Evolutionary conservation across 2,888 invertebrate genomes (phyloP), one percentile per base, ranked within the genome.

Genomic region (Biston stratarius): DNA sequence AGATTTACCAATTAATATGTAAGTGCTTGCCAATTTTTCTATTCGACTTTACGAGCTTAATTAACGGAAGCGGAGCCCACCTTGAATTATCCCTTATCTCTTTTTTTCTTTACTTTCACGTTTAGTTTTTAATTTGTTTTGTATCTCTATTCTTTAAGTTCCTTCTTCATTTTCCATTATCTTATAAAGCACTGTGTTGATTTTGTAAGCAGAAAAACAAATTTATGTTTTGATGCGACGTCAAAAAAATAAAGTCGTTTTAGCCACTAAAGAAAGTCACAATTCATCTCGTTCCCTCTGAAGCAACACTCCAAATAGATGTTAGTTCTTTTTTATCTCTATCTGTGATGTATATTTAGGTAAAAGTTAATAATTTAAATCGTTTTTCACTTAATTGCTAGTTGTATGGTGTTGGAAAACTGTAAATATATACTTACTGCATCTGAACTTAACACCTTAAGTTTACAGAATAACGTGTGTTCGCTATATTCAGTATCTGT

Each of bases 261-360:
- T 56, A 55, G 44, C 56, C 60, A 33, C 59, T 48, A 48, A 40
- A 58, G 40, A 49, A 34, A 45, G 49, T 55, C 60, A 61, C 61
- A 49, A 53, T 64, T 58, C 42, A n/a, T 40, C 14, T 44, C 33
- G 49, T 48, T 36, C 24, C 59, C 33, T 7, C 42, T 36, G 52
- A 57, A 62, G 15, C 71, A 71, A 69, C 64, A 58, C 52, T 42
- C 71, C 61, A 74, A 74, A 82, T 83, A 82, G 75, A 72, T 79
- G 74, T 77, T 79, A 78, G 76, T 82, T 77, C 78, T 85, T 89
- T 86, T 89, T 87, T 90, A 86, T 87, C 86, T 90, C 88, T 87
- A 92, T 91, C 92, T 93, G 93, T 93, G 93, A 93, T 93, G 86
- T 93, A 92, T 91, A 84, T 89, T 92, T 92, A 93, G 92, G 92